Evolutionary conservation across 2,113 vertebrate genomes (phyloP).

Genomic region (Ahaetulla prasina): DNA sequence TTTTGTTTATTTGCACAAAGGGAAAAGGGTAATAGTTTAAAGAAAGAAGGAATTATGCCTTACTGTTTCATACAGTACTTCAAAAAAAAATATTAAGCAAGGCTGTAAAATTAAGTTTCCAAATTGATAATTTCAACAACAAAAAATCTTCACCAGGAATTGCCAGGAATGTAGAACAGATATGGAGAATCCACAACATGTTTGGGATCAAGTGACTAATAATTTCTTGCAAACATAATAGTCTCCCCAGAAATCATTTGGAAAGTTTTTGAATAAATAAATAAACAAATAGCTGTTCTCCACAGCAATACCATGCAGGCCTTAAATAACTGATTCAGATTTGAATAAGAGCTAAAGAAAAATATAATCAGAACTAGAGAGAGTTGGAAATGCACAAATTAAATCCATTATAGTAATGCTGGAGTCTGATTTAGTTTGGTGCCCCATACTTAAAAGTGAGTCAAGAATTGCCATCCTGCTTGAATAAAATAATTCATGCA

Average conservation of each 20-base stretch:
- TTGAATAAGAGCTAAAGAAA: background rate
- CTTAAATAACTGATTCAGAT: background rate
- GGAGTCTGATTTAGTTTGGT: background rate
- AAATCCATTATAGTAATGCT: background rate
- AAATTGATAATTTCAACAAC: background rate
- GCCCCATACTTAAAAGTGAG: background rate
- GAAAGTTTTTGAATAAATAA: background rate
- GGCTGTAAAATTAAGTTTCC: background rate
- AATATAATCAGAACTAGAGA: background rate
- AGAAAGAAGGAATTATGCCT: background rate
- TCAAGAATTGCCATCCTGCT: background rate
- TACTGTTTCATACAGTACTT: background rate
- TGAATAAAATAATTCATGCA: constrained; percentile 22
- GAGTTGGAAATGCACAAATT: background rate
- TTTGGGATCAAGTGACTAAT: background rate
- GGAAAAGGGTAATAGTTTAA: background rate
- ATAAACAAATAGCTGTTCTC: background rate
- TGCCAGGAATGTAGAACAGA: background rate
- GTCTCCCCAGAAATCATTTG: background rate
- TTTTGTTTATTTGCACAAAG: background rate
- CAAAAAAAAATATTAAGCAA: background rate
- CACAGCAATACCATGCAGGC: too few species aligned
- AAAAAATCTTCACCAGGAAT: background rate
- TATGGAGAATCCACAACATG: background rate
- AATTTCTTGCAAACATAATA: background rate